Base-by-base conservation (phyloP, 2,888 invertebrate genomes). In the Smittia sp. region DNA sequence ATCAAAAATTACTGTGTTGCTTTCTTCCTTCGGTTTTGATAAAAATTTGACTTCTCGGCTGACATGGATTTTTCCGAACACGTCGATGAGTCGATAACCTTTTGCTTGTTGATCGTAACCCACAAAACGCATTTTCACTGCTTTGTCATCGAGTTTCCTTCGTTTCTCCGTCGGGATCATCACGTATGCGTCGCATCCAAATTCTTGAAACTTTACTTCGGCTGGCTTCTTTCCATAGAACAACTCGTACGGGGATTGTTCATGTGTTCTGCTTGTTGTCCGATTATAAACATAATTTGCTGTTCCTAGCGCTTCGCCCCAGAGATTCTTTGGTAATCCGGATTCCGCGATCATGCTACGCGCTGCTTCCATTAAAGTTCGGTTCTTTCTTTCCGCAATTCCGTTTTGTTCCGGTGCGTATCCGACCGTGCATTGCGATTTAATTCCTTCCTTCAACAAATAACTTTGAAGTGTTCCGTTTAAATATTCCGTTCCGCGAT, bases 241-340 rank as follows among this genome's bases (percentile, higher is more conserved):
- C 3, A 4, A 1, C 15, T 68, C 68, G 18, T 24, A 24, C 22
- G 68, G 46, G 1, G 68, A 66, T 18, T 3, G 1, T n/a, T 18
- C 9, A 7, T 38, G 1, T 39, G 6, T 41, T 13, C 1, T 2
- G 18, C 22, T 41, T 3, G 1, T 6, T 2, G 18, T 0, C 1
- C 76, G 72, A 62, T 79, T 79, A 73, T 77, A 76, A 15, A 77
- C 65, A 62, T 77, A 76, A 41, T 75, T 74, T 15, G 77, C 78
- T 11, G 77, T 76, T 15, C 74, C 75, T 1, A 78, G 76, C n/a
- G 79, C 78, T 74, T 79, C 79, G 41, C 77, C 78, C 77, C 78
- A 79, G 69, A 78, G 77, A 4, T 39, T 54, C 11, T 76, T 54
- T 3, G 76, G 74, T 7, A 79, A 54, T 9, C 76, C 76, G 15